Conservation (phyloP, 1,140 invertebrate genomes). For the Metopolophium dirhodum region DNA sequence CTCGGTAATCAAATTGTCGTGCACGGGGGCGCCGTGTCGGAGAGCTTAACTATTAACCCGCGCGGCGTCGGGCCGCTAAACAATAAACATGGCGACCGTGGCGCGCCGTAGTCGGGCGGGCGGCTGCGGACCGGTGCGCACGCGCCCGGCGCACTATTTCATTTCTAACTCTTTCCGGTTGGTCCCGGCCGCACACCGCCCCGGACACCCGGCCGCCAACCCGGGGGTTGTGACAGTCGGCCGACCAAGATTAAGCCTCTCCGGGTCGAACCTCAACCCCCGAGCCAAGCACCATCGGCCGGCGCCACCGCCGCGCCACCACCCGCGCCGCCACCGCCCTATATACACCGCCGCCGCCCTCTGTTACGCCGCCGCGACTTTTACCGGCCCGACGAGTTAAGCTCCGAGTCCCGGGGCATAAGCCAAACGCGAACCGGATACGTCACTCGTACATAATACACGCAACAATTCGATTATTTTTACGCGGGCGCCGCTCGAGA, state of each 20-base stretch:
- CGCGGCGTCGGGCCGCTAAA: constrained; percentile 56
- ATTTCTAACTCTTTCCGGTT: constrained; percentile 57
- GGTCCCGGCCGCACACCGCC: constrained; percentile 53
- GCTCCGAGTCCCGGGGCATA: constrained; percentile 54
- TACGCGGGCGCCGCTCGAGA: not conserved
- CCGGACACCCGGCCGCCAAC: constrained; percentile 21
- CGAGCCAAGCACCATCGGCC: not conserved
- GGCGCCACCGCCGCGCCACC: not conserved
- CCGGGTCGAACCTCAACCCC: constrained; percentile 56
- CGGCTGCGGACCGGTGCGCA: constrained; percentile 1
- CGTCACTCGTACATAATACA: constrained; percentile 41
- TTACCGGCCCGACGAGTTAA: constrained; percentile 55
- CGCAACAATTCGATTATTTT: not conserved
- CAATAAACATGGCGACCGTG: constrained; percentile 55
- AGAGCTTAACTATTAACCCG: constrained; percentile 57
- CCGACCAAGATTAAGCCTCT: constrained; percentile 56
- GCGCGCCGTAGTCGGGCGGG: not conserved
- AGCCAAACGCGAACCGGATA: constrained; percentile 57
- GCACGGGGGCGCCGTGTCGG: constrained; percentile 56
- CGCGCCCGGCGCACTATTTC: constrained; percentile 45
- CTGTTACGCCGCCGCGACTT: constrained; percentile 41
- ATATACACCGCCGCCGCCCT: not conserved
- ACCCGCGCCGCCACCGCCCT: not conserved
- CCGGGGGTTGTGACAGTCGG: constrained; percentile 47
- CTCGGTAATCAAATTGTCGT: constrained; percentile 57